Evolutionary conservation across 1,140 invertebrate genomes (phyloP).

Genomic region (Aplysia californica): DNA sequence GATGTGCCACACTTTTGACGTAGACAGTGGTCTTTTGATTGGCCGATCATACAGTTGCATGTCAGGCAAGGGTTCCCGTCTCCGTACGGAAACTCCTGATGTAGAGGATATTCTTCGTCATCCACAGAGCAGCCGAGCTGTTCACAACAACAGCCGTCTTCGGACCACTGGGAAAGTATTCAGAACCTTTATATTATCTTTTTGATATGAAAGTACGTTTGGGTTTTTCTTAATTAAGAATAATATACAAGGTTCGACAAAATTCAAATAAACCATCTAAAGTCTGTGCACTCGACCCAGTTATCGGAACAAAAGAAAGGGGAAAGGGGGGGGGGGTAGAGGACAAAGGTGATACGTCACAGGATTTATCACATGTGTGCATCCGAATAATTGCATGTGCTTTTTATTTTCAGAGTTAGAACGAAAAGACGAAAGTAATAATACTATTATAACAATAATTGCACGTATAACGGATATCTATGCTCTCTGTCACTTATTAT

Average conservation of each 20-base stretch:
- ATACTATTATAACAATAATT: no score
- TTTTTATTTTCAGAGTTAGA: no score
- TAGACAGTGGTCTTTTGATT: conserved; percentile 1
- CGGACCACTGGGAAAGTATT: conserved; percentile 9
- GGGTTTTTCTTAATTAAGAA: neutral
- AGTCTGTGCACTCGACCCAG: no score
- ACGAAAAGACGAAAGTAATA: no score
- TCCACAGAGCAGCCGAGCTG: neutral
- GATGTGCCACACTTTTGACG: conserved; percentile 2
- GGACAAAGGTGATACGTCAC: neutral
- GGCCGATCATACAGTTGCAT: neutral
- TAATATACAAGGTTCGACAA: neutral
- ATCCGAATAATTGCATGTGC: no score
- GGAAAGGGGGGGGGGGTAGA: neutral
- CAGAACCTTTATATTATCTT: no score
- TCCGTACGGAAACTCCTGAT: neutral
- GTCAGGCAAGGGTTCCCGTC: conserved; percentile 6
- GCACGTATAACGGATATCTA: no score
- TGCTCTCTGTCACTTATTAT: no score
- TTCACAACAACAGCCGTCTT: conserved; percentile 18
- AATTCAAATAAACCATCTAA: neutral
- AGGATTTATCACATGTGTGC: no score
- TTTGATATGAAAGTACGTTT: neutral
- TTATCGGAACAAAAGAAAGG: neutral
- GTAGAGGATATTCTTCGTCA: neutral